Evolutionary conservation across 64 coral and sea anemone genomes (phyloP), one percentile per base, ranked within the genome.

Genomic region (Actinia tenebrosa): DNA sequence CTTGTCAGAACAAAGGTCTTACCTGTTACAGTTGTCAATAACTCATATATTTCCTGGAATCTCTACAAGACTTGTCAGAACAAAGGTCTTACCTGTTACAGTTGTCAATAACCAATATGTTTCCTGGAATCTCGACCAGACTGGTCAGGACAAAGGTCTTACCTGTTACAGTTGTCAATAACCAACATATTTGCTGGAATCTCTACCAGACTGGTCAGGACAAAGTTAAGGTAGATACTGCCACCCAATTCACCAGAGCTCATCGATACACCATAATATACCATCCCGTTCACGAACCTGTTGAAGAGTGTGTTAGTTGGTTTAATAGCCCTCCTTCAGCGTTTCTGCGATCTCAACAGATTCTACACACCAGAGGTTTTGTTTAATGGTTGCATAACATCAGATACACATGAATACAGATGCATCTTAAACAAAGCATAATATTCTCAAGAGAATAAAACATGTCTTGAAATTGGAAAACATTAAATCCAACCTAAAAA

Each of bases 181-280:
- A 89, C 71, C 60, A 93, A n/a, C 0, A 68, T 0, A 81, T 86
- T 93, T 60, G 11, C 87, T 37, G 92, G 92, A 52, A 94, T 87
- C 80, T 90, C 92, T 15, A 83, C 79, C 64, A 94, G 53, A 45
- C 88, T 94, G 11, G 88, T 87, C 11, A 94, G 20, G 14, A 94
- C 75, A 82, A 94, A 90, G 45, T 94, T 94, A 50, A 94, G 55
- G 54, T 87, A 94, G 11, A 94, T 90, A 44, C 88, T 94, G 13
- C 92, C 92, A 7, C 88, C 92, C 58, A 94, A 83, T 77, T 87
- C 88, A 59, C 92, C 92, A 68, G 92, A 44, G 43, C 84, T 90
- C 37, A 94, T 27, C 22, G 86, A 91, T 0, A 88, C 66, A 37
- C 89, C 93, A 50, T 88, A 91, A 18, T 91, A 90, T 11, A 88